Percentiles rank a stretch among this genome's conserved stretches.
phyloP scores from a whole-genome alignment of 2,888 invertebrate species.

The Philhelius pedissequus region DNA sequence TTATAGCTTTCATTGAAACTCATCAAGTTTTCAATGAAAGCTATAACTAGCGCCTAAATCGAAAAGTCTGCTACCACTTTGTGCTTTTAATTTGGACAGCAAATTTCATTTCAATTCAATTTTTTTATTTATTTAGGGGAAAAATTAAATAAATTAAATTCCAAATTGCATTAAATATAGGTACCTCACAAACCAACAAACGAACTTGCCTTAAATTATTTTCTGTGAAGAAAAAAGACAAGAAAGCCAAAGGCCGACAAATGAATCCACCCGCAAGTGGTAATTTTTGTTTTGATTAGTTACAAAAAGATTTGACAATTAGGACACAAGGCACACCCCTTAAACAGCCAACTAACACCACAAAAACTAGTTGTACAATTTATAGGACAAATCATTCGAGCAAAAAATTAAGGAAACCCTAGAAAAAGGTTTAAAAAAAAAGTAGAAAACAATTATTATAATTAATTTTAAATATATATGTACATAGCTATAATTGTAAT shows the following conservation, averaged over 20 bases:
- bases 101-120: too few species aligned
- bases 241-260: background rate
- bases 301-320: background rate
- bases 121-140: too few species aligned
- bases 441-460: background rate
- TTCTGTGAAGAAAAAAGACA: too few species aligned
- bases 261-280: background rate
- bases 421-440: background rate
- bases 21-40: too few species aligned
- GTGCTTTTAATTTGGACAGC: too few species aligned
- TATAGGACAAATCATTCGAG: background rate
- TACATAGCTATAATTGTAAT: background rate
- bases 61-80: too few species aligned
- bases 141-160: too few species aligned
- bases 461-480: background rate
- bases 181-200: too few species aligned
- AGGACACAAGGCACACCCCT: background rate
- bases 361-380: background rate
- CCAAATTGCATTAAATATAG: too few species aligned
- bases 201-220: too few species aligned
- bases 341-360: background rate
- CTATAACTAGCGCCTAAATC: too few species aligned
- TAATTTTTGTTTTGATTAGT: background rate
- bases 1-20: too few species aligned
- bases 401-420: background rate